Base-by-base conservation (phyloP, 2,113 vertebrate species). In the Galeopterus variegatus region DNA sequence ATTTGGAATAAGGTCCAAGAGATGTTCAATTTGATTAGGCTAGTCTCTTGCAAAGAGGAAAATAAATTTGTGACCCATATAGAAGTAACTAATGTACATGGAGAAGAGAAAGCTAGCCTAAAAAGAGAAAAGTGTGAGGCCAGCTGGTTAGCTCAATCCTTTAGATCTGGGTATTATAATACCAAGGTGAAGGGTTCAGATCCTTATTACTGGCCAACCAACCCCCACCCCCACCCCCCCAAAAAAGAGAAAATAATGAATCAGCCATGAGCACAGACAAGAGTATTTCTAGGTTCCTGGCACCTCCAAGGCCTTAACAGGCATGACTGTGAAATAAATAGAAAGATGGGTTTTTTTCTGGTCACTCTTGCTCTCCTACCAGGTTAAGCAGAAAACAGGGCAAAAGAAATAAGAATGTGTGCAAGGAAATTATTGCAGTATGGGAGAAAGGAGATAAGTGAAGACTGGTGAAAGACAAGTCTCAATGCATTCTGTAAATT, bases 191-290 rank as follows among this genome's bases (percentile, higher is more conserved):
- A 41, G 41, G 41, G 41, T 41, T 41, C 41, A 41, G 41, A 41
- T 41, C 41, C 41, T 41, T 41, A 41, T 41, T 41, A 41, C 41
- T 41, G 41, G 41, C 41, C 41, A 41, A 41, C 41, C 41, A 41
- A 41, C 41, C 3, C 41, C 41, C 41, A 41, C 41, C 41, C 41
- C 41, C n/a, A n/a, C 41, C 41, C 41, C 41, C 41, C 41, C 41
- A 41, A 41, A 41, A 92, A 15, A 91, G 14, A 96, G 19, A 62
- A 67, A 95, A 95, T 33, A 94, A 62, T 70, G 31, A 89, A 92
- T 48, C 18, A 67, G 33, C n/a, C 33, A 86, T 41, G 12, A 81
- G 19, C 58, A 21, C 5, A 77, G 54, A 76, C 26, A 91, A 65
- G 18, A 91, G 3, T 94, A 92, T 54, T 75, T 87, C 70, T 93